Evolutionary conservation across 2,113 vertebrate species (phyloP).

Genomic region (Erinaceus europaeus): DNA sequence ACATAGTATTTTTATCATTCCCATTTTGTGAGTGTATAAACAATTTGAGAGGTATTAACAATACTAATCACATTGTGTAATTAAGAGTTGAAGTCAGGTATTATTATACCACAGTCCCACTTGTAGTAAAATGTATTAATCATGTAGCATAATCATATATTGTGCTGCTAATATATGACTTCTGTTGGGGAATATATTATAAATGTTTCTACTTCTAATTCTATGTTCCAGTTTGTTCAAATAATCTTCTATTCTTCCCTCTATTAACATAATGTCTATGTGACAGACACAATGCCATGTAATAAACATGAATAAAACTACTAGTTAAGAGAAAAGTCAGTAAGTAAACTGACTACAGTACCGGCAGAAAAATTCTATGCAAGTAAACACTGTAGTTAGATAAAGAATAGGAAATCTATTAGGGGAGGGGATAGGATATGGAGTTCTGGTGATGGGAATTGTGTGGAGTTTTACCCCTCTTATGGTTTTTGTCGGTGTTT

Average conservation of each 20-base stretch:
- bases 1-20: conserved; percentile 20
- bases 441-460: too few species aligned
- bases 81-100: neutral
- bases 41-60: neutral
- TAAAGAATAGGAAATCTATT: too few species aligned
- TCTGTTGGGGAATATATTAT: neutral
- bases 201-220: neutral
- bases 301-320: neutral
- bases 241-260: neutral
- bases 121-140: neutral
- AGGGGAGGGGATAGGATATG: too few species aligned
- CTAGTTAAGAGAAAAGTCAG: neutral
- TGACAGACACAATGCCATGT: neutral
- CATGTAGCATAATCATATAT: neutral
- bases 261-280: neutral
- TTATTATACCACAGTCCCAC: neutral
- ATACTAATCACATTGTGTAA: neutral
- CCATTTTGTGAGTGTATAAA: neutral
- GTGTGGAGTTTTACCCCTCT: too few species aligned
- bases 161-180: neutral
- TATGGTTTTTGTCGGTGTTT: too few species aligned
- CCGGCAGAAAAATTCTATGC: neutral
- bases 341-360: neutral
- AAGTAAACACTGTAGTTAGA: neutral
- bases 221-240: neutral